Evolutionary conservation across 1,140 invertebrate genomes (phyloP), one percentile per base, ranked within the genome.

Genomic region (Ctenoplectra terminalis): DNA sequence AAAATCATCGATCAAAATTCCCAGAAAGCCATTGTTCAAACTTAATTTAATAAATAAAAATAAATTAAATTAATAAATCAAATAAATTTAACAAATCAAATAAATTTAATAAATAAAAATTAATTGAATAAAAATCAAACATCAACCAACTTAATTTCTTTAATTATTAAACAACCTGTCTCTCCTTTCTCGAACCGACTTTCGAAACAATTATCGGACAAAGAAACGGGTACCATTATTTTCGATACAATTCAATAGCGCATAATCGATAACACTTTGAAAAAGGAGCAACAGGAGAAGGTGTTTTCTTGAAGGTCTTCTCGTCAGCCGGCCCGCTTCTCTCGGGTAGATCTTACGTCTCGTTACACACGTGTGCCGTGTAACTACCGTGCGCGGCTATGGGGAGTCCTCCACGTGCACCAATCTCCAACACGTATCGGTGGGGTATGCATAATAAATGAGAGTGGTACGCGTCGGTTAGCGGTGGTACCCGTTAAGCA

Each of bases 371-470:
- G 86, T 90, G 84, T 90, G 82, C 83, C 78, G 84, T 85, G 82
- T 81, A 89, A 87, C 85, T 87, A 88, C 80, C 67, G 75, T 80
- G 69, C 70, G 58, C 52, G 60, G 67, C 71, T 78, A 83, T 63
- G 46, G 69, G 72, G 71, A 77, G 50, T 82, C 67, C 78, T 74
- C 83, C 87, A 88, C 85, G 89, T 91, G 89, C 83, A 88, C 85
- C 88, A 90, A 91, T 91, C 87, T 90, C 78, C 84, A 84, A 91
- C 88, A 88, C 89, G 89, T 90, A 91, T 90, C 88, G 79, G 84
- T 79, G 54, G 84, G 83, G 88, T 89, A 89, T 91, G 89, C 89
- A 91, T 91, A 90, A 91, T 90, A 90, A 90, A 91, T 90, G 89
- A 89, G 86, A 84, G 77, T 70, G 77, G 76, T 82, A 66, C 50